Percentiles rank a stretch among this genome's conserved stretches.
These are phyloP conservation scores for Pachymerium ferrugineum DNA, from an alignment of 2,888 invertebrate species.

Conservation along the genomic window DNA sequence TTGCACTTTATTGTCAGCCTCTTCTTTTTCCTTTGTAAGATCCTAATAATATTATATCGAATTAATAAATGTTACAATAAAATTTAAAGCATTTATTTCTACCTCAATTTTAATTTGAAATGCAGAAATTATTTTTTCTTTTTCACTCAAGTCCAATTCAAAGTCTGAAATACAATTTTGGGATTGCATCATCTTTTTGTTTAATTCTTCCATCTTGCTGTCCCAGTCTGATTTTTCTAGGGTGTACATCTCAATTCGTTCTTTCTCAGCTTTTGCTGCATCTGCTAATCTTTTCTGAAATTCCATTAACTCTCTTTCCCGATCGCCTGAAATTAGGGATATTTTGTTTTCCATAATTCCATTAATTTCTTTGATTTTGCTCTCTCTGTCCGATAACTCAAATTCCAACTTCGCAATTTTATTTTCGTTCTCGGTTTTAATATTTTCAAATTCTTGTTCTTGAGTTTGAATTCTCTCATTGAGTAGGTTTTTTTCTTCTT, in stretches of 20 bases:
- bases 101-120: too few relatives aligned
- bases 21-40: too few relatives aligned
- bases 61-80: too few relatives aligned
- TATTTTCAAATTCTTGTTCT: background rate
- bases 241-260: background rate
- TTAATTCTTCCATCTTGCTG: slow-evolving; percentile 53
- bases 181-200: too few relatives aligned
- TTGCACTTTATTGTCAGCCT: too few relatives aligned
- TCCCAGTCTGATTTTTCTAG: slow-evolving; percentile 59
- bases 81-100: too few relatives aligned
- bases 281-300: background rate
- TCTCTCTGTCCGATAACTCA: background rate
- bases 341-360: background rate
- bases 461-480: background rate
- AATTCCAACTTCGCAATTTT: background rate
- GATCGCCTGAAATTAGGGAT: background rate
- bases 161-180: too few relatives aligned
- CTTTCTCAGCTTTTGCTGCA: background rate
- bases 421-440: background rate
- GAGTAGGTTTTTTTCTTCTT: background rate
- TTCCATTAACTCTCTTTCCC: background rate
- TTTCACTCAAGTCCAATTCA: too few relatives aligned
- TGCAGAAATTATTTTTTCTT: too few relatives aligned
- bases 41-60: too few relatives aligned
- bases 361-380: background rate